Base-by-base conservation (phyloP, 2,888 invertebrate genomes). In the Yponomeuta cagnagella region DNA sequence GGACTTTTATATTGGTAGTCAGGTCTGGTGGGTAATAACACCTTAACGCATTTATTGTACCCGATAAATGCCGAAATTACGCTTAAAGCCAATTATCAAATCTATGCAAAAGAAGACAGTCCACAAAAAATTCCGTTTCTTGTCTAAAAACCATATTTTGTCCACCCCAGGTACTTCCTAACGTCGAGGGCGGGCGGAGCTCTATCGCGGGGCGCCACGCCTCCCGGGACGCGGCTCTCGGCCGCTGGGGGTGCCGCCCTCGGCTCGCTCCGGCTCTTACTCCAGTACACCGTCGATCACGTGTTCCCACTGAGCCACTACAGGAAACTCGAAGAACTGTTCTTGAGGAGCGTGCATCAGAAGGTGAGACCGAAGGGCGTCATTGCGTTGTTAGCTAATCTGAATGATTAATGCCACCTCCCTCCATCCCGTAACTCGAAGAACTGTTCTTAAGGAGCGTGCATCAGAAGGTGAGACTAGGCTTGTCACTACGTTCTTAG, bases 261-360 rank as follows among this genome's bases (percentile, higher is more conserved):
- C 73, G 98, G 98, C 75, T 97, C 97, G 30, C 90, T 98, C 75
- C 94, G 98, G 73, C 94, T 98, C 71, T 95, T 96, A 82, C 94
- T 98, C 75, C 96, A 97, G 81, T 98, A 98, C 88, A 96, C 96
- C 30, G 96, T 97, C 67, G 98, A 98, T 92, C 95, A 97, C 87
- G 97, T 98, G 70, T 97, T 98, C 89, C 95, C 96, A 64, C 93
- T 96, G 71, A 94, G 95, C 77, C 95, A 96, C 78, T 98, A 98
- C 83, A 94, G 96, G 75, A 93, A 94, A 77, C 93, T 98, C 15
- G 94, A 96, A 81, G 94, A 95, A 82, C 92, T 98, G 72, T 93
- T 98, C 73, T 90, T 98, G 52, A 93, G 95, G 81, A 96, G 96
- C 79, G 93, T 95, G 69, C 93, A 94, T 74, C 93, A 94, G 73